Evolutionary conservation across 1,140 invertebrate species (phyloP), one percentile per base, ranked within the genome.

Genomic region (Ladona fulva): DNA sequence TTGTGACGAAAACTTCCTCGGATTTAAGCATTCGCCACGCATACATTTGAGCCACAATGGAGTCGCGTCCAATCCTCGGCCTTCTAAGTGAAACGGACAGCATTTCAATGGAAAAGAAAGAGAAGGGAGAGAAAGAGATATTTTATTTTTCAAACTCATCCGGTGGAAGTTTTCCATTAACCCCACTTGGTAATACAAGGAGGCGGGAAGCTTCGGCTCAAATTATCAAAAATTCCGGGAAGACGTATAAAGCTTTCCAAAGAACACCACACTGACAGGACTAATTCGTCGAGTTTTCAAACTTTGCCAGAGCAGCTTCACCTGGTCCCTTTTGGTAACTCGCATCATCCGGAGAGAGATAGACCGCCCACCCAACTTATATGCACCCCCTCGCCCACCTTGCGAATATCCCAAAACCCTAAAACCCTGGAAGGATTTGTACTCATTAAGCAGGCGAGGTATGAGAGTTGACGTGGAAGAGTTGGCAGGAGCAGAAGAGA

Each of bases 271-370:
- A 66, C 52, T 66, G 52, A 19, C 52, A 66, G 52, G 3, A 1
- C 52, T 66, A 66, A 66, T 66, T 66, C 52, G 52, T 66, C 52
- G 52, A 66, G 52, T 66, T 66, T 66, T 66, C 52, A 66, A 66
- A 66, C 14, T 16, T 66, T 12, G 14, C 16, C 16, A 16, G 14
- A 66, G n/a, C 16, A 16, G 52, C 16, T 22, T 66, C 52, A 66
- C 3, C 52, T 66, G 52, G n/a, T 66, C 52, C 52, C 52, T 66
- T 66, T 66, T 66, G 52, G 16, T 66, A 66, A 66, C 52, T 66
- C 52, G 14, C 14, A 66, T 66, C 52, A 66, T 19, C 52, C 52
- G 3, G n/a, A 66, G n/a, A 52, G 19, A 22, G n/a, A 66, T 22
- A 66, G n/a, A 12, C 52, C 52, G 52, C 52, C 52, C 52, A 1